Evolutionary conservation across 2,888 invertebrate genomes (phyloP), one percentile per base, ranked within the genome.

Genomic region (Scelioninae gen. 1): DNA sequence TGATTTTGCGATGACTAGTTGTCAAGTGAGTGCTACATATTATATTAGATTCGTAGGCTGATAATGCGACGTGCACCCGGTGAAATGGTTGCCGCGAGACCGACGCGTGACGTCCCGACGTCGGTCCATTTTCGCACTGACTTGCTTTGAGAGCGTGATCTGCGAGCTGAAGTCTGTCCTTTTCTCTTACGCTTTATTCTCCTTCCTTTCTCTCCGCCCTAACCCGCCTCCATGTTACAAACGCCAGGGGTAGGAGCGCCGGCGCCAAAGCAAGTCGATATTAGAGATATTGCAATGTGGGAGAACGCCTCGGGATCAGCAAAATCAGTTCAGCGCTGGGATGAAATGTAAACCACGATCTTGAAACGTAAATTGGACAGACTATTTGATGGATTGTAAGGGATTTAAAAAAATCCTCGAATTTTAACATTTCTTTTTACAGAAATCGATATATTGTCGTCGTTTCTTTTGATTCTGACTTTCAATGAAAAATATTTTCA

Each of bases 191-290:
- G 49, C 81, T 71, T 62, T 32, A 23, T 29, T 45, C 32, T 47
- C 45, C 15, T 66, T 58, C 66, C 49, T 66, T 65, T 45, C 68
- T 76, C 51, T 51, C 71, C 74, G 66, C 66, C 83, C 56, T 65
- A 43, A 58, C 78, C 60, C 71, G 75, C 63, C 82, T 66, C 65
- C 81, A 81, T 71, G 23, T 68, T 47, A 11, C 13, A 45, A 60
- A 47, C 43, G 49, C 23, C 77, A 29, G 63, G 77, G 76, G 76
- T 4, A 23, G 83, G 83, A 85, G 91, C 91, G 91, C 91, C 91
- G 91, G 91, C 91, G 91, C 91, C 74, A 86, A 80, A 71, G 75
- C 85, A 88, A 90, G 91, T 91, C 91, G 88, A 91, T 91, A 91
- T 88, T 83, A 74, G 82, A 84, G 82, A 85, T 86, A 84, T 80